These are phyloP conservation scores for Formica selysi DNA, from an alignment of 1,140 invertebrate species.

Conservation along the genomic window DNA sequence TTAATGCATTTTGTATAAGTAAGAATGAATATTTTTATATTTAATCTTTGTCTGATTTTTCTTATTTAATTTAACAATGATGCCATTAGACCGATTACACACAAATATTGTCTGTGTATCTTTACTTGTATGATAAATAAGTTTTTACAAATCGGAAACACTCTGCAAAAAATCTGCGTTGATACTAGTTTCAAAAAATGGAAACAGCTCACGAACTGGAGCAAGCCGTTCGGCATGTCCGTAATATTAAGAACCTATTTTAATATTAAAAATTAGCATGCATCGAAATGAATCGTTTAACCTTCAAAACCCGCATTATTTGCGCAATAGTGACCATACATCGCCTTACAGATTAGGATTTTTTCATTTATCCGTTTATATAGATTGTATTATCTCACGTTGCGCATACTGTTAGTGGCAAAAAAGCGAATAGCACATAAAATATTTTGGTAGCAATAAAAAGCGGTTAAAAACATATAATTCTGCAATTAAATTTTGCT, in stretches of 20 bases:
- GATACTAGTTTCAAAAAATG: background rate
- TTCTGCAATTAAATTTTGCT: slow-evolving; percentile 2
- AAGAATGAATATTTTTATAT: background rate
- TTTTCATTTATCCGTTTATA: background rate
- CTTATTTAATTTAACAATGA: background rate
- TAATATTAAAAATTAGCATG: background rate
- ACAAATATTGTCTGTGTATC: background rate
- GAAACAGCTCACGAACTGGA: background rate
- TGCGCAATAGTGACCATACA: background rate
- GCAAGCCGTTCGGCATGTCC: background rate
- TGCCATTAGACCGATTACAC: background rate
- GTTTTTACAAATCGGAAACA: background rate
- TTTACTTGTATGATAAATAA: background rate
- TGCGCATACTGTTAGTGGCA: background rate
- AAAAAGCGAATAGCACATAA: background rate
- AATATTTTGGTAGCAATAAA: background rate
- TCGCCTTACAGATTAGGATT: background rate
- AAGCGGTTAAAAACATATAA: background rate
- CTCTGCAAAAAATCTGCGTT: background rate
- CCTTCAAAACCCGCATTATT: background rate
- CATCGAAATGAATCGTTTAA: background rate
- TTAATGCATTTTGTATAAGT: background rate
- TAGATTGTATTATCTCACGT: background rate
- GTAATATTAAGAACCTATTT: background rate
- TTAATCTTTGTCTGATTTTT: background rate